Percentiles rank a stretch among this genome's conserved stretches.
Evolutionary conservation across 2,113 vertebrate species (phyloP).

Genomic region (Oncorhynchus kisutch): DNA sequence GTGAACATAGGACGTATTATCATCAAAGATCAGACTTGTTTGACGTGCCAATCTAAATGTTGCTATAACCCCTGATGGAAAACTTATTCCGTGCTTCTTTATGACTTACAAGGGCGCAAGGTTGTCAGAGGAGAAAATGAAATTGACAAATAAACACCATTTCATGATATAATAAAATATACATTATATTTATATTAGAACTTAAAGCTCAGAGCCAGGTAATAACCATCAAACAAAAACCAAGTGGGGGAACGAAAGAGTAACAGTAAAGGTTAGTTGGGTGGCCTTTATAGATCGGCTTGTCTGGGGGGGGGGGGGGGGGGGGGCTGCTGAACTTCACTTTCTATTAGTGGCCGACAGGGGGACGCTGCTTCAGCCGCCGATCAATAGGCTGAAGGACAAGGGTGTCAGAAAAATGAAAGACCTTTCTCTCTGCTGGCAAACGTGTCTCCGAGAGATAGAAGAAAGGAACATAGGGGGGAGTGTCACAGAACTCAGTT

Average conservation of each 20-base stretch:
- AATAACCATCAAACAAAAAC: neutral
- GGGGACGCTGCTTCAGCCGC: constrained; percentile 56
- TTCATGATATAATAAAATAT: too few species aligned
- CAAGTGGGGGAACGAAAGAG: constrained; percentile 10
- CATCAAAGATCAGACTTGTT: too few species aligned
- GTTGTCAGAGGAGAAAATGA: too few species aligned
- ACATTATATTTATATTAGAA: too few species aligned
- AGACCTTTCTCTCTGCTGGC: constrained; percentile 57
- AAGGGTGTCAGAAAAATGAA: constrained; percentile 75
- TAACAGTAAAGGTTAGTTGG: constrained; percentile 64
- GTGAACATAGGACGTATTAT: too few species aligned
- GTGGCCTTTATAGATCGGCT: constrained; percentile 71
- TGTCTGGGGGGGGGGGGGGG: constrained; percentile 48
- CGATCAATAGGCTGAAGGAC: constrained; percentile 80
- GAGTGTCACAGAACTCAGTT: neutral
- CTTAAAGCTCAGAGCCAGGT: too few species aligned
- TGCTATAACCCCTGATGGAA: too few species aligned
- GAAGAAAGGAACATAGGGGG: neutral
- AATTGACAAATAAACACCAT: too few species aligned
- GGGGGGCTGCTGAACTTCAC: constrained; percentile 73
- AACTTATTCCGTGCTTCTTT: too few species aligned
- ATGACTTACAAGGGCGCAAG: too few species aligned
- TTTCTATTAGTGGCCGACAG: constrained; percentile 73
- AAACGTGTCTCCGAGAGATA: constrained; percentile 8
- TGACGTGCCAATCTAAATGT: too few species aligned